Evolutionary conservation across 2,888 invertebrate species (phyloP), one percentile per base, ranked within the genome.

Genomic region (Scrobipalpa costella): DNA sequence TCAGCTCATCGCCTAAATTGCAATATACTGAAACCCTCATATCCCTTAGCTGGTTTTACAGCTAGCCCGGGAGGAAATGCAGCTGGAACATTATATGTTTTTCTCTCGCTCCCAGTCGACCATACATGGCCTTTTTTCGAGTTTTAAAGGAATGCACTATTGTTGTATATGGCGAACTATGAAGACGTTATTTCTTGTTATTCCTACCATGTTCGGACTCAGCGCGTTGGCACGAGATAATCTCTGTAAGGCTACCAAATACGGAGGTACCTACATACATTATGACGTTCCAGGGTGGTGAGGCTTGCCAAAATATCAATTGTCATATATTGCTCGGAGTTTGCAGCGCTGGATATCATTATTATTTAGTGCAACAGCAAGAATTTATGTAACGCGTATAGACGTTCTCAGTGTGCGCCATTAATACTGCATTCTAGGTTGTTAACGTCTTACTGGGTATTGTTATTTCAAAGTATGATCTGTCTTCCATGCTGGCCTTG

Each of bases 321-420:
- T 84, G 80, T 83, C 82, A 84, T 84, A 78, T 72, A 71, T 70
- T 71, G 71, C 72, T 75, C 67, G 68, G 52, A 52, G 33, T 55
- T 66, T 55, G 33, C 44, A 13, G 40, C 13, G 40, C 40, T 40
- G 40, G 38, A 58, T 21, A n/a, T 58, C n/a, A 58, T 34, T 34
- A 15, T 55, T 55, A 44, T 44, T 44, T 44, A 44, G 44, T 44
- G 44, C 44, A 7, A 15, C 44, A 44, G 15, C 44, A 44, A 15
- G 44, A 44, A 44, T 44, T 44, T 44, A 44, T 44, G 44, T 44
- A 44, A 44, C n/a, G 44, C 44, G 44, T 44, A 44, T n/a, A 15
- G 44, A 44, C 44, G 44, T 44, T n/a, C 44, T 15, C 15, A 44
- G 44, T 44, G n/a, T 15, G 15, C 15, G 44, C 44, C 44, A 44